phyloP scores from a whole-genome alignment of 2,113 vertebrate genomes.

The Brevimyrus niger region DNA sequence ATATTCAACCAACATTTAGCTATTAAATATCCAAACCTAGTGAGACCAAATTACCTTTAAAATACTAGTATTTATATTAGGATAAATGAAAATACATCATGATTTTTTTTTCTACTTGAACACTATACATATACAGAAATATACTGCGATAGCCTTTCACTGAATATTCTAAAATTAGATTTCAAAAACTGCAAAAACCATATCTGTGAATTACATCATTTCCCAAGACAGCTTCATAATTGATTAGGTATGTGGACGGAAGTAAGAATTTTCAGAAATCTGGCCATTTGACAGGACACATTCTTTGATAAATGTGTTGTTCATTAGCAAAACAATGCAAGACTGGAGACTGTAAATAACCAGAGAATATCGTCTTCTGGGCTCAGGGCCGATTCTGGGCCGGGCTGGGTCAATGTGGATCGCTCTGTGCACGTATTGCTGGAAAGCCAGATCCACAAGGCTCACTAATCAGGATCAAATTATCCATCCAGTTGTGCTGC shows the following conservation, averaged over 20 bases:
- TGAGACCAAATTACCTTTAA: not conserved
- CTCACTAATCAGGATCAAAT: not conserved
- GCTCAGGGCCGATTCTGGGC: not conserved
- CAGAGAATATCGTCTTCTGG: constrained; percentile 1
- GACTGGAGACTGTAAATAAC: not conserved
- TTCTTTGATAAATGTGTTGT: constrained; percentile 24
- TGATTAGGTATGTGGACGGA: constrained; percentile 1
- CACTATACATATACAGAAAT: not conserved
- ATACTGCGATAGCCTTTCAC: not conserved
- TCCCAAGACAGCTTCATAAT: constrained; percentile 3
- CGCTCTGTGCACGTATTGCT: not conserved
- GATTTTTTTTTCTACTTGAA: not conserved
- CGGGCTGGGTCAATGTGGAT: not conserved
- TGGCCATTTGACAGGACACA: not conserved
- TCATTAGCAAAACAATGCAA: constrained; percentile 17
- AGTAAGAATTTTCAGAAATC: not conserved
- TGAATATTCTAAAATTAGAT: constrained; percentile 15
- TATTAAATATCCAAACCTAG: not conserved
- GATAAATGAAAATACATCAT: not conserved
- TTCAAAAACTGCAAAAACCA: not conserved
- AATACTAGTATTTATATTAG: not conserved
- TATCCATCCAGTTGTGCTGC: not conserved
- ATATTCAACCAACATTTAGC: not conserved
- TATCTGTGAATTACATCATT: constrained; percentile 1
- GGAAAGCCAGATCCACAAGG: constrained; percentile 3